phyloP scores from a whole-genome alignment of 2,113 vertebrate species.

The Lutjanus erythropterus region DNA sequence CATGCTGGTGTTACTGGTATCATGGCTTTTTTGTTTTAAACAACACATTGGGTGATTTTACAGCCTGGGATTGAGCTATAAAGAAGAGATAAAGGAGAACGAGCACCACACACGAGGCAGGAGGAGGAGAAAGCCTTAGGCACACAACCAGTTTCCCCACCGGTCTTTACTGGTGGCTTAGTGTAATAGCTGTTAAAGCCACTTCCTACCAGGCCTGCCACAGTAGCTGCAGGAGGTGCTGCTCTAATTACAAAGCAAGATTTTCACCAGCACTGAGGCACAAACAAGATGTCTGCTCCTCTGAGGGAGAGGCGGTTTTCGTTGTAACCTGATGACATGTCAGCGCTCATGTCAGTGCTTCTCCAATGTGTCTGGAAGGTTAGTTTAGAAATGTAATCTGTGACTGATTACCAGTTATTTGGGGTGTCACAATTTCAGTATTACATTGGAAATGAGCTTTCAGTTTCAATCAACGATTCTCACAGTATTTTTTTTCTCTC shows the following conservation, averaged over 20 bases:
- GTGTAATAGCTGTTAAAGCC: slow-evolving; percentile 51
- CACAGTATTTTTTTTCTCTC: too few species aligned
- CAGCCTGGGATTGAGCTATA: slow-evolving; percentile 19
- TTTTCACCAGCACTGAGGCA: neutral
- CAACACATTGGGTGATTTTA: slow-evolving; percentile 40
- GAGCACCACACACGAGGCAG: slow-evolving; percentile 60
- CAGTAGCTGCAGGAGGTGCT: slow-evolving; percentile 29
- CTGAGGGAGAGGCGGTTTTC: neutral
- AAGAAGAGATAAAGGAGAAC: slow-evolving; percentile 40
- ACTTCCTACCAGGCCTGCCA: slow-evolving; percentile 42
- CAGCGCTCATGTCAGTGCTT: neutral
- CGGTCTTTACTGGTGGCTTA: slow-evolving; percentile 50
- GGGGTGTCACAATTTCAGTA: too few species aligned
- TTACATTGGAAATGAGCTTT: too few species aligned
- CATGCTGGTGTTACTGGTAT: slow-evolving; percentile 24
- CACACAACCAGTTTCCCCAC: slow-evolving; percentile 33
- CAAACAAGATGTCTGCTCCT: slow-evolving; percentile 11
- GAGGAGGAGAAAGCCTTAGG: slow-evolving; percentile 19
- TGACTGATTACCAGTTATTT: too few species aligned
- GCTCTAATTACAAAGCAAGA: slow-evolving; percentile 56
- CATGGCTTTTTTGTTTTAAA: slow-evolving; percentile 7
- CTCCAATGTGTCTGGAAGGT: too few species aligned
- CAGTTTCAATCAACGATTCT: too few species aligned
- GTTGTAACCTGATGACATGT: neutral
- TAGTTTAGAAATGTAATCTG: too few species aligned